Evolutionary conservation across 2,113 vertebrate genomes (phyloP).

Genomic region (Muntiacus reevesi): DNA sequence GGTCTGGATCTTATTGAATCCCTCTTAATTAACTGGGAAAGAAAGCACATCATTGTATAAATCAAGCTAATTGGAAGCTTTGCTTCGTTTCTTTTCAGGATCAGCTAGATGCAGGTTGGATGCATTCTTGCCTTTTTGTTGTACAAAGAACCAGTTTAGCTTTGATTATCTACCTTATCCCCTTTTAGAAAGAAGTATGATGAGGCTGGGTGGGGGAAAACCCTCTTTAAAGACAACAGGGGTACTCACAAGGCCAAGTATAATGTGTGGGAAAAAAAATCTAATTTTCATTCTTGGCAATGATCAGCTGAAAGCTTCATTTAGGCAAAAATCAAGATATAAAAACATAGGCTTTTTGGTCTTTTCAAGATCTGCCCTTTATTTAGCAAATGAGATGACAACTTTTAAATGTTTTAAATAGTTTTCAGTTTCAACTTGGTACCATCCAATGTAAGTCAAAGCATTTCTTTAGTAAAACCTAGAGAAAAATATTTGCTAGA

Average conservation of each 20-base stretch:
- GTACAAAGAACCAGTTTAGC: constrained; percentile 39
- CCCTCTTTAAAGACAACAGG: not conserved
- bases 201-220: not conserved
- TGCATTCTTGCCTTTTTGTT: not conserved
- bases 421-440: not conserved
- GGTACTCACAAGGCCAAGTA: not conserved
- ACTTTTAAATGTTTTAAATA: not conserved
- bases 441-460: not conserved
- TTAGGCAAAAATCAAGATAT: constrained; percentile 2
- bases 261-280: not conserved
- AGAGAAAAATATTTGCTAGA: not conserved
- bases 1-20: not conserved
- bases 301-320: not conserved
- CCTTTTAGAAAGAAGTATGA: not conserved
- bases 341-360: not conserved
- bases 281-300: not conserved
- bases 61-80: constrained; percentile 7
- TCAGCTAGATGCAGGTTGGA: not conserved
- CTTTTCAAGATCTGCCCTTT: not conserved
- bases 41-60: constrained; percentile 56
- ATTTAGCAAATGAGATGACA: not conserved
- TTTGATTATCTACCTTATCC: constrained; percentile 23
- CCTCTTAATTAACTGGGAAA: constrained; percentile 59
- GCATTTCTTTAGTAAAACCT: not conserved
- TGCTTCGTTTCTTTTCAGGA: not conserved